Evolutionary conservation across 2,113 vertebrate species (phyloP), one percentile per base, ranked within the genome.

Genomic region (Melanerpes formicivorus): DNA sequence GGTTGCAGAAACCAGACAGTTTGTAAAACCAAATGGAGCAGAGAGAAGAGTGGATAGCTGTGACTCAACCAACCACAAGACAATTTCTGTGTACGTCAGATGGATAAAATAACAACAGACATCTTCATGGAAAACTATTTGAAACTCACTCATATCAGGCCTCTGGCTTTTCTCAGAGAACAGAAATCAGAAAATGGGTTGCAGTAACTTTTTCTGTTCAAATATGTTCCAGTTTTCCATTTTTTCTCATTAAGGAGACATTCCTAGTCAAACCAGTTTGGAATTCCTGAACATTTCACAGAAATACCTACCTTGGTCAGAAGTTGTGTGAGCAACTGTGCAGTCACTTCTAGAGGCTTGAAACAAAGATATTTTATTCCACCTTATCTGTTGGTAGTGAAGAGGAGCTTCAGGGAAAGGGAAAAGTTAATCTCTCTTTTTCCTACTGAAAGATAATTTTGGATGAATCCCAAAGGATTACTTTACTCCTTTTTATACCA

Each of bases 11-110:
- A 74, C 18, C 2, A 80, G 58, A 75, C 4, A 27, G 85, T 91
- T 71, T 88, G 62, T 93, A 65, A 92, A 85, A 80, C 37, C 65
- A 78, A 87, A 78, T 30, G 58, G 73, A 80, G 65, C 79, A 90
- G 58, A 82, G 40, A 52, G 48, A 83, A 71, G 11, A 65, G 62
- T 11, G 40, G 62, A 65, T 65, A 44, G 58, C 73, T 0, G 0
- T 80, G 89, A 83, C 65, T 72, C 72, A 88, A 91, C 90, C 0
- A 2, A 65, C 87, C 18, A 2, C 84, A 91, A 69, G 72, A 80
- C 62, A 80, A 91, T 91, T 78, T 76, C 60, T 74, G 60, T 0
- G 0, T 60, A 23, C 60, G 79, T 89, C 84, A 82, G 72, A 54
- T 10, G 37, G 72, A 44, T 65, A 50, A 87, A 93, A 72, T 86